phyloP scores from a whole-genome alignment of 1,140 invertebrate species.

The Bactericera cockerelli region DNA sequence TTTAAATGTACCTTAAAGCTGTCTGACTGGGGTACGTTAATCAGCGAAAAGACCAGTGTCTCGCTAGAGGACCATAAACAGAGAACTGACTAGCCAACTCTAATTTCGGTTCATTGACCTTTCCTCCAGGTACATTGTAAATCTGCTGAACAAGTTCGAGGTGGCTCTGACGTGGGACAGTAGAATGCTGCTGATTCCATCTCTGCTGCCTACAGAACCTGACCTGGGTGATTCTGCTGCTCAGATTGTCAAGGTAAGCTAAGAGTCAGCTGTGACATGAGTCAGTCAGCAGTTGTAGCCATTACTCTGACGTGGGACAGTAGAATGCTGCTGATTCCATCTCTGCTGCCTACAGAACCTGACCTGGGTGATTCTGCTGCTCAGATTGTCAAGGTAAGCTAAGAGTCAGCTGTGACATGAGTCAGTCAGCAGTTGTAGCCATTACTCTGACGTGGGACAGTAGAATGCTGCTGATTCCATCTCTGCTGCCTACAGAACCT shows the following conservation, averaged over 20 bases:
- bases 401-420: not conserved
- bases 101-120: too few relatives aligned
- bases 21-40: too few relatives aligned
- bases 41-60: too few relatives aligned
- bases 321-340: slow-evolving; percentile 78
- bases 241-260: not conserved
- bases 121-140: slow-evolving; percentile 67
- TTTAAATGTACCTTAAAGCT: too few relatives aligned
- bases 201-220: slow-evolving; percentile 72
- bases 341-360: slow-evolving; percentile 72
- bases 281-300: not conserved
- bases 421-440: not conserved
- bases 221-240: slow-evolving; percentile 29
- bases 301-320: slow-evolving; percentile 82
- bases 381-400: not conserved
- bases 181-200: slow-evolving; percentile 78
- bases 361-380: slow-evolving; percentile 29
- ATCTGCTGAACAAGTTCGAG: slow-evolving; percentile 90
- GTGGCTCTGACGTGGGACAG: slow-evolving; percentile 94
- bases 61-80: too few relatives aligned
- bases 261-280: not conserved
- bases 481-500: slow-evolving; percentile 72
- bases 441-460: slow-evolving; percentile 82
- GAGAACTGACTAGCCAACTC: too few relatives aligned
- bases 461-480: slow-evolving; percentile 78